A percentile compares a stretch with the other conserved stretches of the same genome.
Conservation (phyloP, 2,888 invertebrate species). For the Busseola fusca region DNA sequence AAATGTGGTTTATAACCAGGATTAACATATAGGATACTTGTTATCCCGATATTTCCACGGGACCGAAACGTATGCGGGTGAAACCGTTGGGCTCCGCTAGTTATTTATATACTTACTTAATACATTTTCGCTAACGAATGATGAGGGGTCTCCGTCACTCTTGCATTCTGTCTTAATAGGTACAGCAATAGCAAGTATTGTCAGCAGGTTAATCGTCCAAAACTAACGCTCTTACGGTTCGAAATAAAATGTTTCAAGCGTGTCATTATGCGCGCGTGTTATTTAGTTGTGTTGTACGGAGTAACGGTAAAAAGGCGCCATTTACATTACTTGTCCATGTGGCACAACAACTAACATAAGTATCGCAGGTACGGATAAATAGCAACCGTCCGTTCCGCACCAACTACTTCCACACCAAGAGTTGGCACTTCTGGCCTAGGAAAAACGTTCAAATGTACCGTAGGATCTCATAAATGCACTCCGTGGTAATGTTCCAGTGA, state of each 20-base stretch:
- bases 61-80: no score
- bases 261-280: slow-evolving; percentile 79
- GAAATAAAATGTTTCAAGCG: slow-evolving; percentile 72
- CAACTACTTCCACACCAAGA: slow-evolving; percentile 56
- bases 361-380: slow-evolving; percentile 61
- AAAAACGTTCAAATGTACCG: slow-evolving; percentile 47
- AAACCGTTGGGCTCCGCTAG: no score
- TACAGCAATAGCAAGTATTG: slow-evolving; percentile 55
- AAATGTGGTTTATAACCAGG: no score
- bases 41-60: no score
- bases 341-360: slow-evolving; percentile 70
- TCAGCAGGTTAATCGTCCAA: slow-evolving; percentile 72
- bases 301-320: slow-evolving; percentile 82
- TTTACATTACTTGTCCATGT: slow-evolving; percentile 78
- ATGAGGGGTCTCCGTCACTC: slow-evolving; percentile 3
- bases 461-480: slow-evolving; percentile 44
- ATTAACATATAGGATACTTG: no score
- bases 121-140: not conserved
- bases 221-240: slow-evolving; percentile 69
- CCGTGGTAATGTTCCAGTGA: slow-evolving; percentile 18
- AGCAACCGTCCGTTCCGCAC: slow-evolving; percentile 68
- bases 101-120: no score
- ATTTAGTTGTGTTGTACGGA: slow-evolving; percentile 77
- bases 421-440: slow-evolving; percentile 41
- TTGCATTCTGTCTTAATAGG: slow-evolving; percentile 39